Conservation (phyloP, 2,797 vertebrate species). For the Acropternis orthonyx region DNA sequence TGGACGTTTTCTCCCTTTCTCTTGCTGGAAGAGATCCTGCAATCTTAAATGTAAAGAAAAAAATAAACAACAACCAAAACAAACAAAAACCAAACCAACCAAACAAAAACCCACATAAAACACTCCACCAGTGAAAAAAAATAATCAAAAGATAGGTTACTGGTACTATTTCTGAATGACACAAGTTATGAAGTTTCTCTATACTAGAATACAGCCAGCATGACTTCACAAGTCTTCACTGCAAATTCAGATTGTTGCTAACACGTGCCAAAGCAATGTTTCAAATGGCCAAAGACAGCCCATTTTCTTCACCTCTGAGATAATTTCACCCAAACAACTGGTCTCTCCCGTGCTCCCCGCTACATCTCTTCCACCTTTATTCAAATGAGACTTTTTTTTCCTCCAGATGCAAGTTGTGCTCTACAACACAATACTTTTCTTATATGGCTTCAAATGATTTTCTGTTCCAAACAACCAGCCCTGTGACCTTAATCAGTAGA, state of each 20-base stretch:
- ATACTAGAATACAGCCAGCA: background rate
- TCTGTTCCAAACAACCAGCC: background rate
- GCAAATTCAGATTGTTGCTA: background rate
- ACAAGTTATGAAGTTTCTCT: background rate
- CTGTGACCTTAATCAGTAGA: background rate
- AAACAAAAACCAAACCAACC: background rate
- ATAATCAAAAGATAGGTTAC: background rate
- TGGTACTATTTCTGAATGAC: background rate
- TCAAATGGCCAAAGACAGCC: background rate
- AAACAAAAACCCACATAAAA: background rate
- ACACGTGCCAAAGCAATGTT: background rate
- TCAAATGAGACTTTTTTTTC: background rate
- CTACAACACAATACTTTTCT: background rate
- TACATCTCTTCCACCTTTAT: background rate
- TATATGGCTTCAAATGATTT: background rate
- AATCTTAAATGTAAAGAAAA: constrained; percentile 74
- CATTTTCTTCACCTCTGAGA: background rate
- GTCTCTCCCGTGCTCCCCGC: background rate
- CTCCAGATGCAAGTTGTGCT: background rate
- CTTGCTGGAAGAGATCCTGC: constrained; percentile 96
- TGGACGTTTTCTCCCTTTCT: constrained; percentile 94
- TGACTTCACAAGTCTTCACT: background rate
- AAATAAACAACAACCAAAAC: background rate
- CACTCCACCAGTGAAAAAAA: background rate
- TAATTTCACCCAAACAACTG: background rate